phyloP scores from a whole-genome alignment of 2,113 vertebrate genomes.

The Prochilodus magdalenae region DNA sequence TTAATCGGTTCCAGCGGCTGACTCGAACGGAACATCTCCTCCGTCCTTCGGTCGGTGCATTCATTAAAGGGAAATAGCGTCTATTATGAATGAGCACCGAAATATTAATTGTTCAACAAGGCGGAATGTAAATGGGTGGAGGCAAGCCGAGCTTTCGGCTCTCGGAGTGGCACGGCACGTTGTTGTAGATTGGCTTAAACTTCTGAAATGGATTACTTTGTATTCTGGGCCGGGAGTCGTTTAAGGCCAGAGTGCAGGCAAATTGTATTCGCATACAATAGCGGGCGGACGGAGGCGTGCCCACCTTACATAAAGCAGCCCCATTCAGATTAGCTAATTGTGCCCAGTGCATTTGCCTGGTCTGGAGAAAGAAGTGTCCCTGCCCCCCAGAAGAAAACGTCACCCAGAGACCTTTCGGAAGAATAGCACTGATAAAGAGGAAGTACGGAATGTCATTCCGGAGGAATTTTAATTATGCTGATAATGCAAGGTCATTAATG shows the following conservation, averaged over 20 bases:
- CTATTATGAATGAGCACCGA: slow-evolving; percentile 70
- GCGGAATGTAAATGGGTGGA: slow-evolving; percentile 44
- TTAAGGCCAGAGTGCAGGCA: background rate
- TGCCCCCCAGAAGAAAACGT: slow-evolving; percentile 15
- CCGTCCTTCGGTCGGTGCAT: slow-evolving; percentile 55
- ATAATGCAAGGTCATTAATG: slow-evolving; percentile 21
- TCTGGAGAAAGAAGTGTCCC: slow-evolving; percentile 19
- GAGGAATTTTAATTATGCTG: background rate
- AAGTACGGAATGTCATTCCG: background rate
- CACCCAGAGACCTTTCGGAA: slow-evolving; percentile 17
- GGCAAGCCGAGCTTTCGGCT: background rate
- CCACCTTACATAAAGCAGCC: background rate
- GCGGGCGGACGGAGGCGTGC: no score
- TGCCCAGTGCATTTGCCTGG: background rate
- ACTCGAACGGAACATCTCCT: slow-evolving; percentile 77
- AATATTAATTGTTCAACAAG: slow-evolving; percentile 69
- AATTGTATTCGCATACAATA: background rate
- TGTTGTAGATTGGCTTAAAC: slow-evolving; percentile 1
- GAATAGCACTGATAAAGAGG: background rate
- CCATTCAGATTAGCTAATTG: background rate
- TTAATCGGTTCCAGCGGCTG: no score
- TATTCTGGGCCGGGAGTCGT: background rate
- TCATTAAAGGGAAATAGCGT: slow-evolving; percentile 63
- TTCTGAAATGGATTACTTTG: background rate
- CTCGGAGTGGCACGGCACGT: background rate